These are phyloP conservation scores for Trichogramma evanescens DNA, from an alignment of 2,888 invertebrate genomes.

Conservation along the genomic window DNA sequence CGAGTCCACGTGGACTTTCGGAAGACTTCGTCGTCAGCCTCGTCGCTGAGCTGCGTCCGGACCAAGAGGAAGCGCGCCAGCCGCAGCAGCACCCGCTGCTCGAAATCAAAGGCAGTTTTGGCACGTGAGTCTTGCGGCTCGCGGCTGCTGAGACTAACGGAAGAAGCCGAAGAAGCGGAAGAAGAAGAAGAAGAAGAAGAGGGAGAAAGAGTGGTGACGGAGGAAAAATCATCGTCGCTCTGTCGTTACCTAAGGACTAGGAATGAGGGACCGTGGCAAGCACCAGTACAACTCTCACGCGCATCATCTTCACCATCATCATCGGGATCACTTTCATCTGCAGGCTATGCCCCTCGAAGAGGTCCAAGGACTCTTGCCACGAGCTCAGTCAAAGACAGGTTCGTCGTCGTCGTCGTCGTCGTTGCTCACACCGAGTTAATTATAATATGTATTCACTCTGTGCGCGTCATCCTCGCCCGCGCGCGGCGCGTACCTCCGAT, in stretches of 20 bases:
- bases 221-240: not conserved
- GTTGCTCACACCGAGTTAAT: not conserved
- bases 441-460: not conserved
- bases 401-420: not conserved
- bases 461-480: not conserved
- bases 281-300: constrained; percentile 15
- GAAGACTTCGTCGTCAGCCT: constrained; percentile 10
- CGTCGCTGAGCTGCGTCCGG: not conserved
- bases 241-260: constrained; percentile 12
- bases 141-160: not conserved
- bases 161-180: not conserved
- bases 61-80: not conserved
- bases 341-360: constrained; percentile 43
- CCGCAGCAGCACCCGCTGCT: not conserved
- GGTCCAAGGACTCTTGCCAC: constrained; percentile 40
- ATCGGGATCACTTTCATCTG: constrained; percentile 36
- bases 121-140: not conserved
- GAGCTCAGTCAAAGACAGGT: constrained; percentile 40
- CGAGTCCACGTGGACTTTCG: constrained; percentile 42
- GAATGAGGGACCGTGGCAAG: constrained; percentile 40
- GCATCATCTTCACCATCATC: constrained; percentile 27
- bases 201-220: not conserved
- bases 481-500: not conserved
- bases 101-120: not conserved
- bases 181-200: not conserved